Conservation (phyloP, 2,797 vertebrate genomes). For the Pseudotriccus pelzelni region DNA sequence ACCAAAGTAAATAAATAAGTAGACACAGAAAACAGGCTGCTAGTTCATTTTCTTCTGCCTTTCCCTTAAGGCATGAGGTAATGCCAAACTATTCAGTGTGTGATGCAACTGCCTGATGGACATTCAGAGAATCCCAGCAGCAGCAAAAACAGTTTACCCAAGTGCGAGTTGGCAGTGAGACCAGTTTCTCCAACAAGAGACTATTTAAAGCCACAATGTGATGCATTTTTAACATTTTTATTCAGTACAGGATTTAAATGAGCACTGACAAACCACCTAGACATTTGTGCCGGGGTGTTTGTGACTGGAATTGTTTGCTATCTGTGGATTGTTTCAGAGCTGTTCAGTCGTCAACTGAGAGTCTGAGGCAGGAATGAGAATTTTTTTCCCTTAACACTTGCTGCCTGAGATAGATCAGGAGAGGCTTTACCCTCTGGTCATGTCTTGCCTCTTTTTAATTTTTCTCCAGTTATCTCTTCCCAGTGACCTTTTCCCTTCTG, state of each 20-base stretch:
- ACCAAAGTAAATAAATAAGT: conserved; percentile 76
- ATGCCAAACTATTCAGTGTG: conserved; percentile 70
- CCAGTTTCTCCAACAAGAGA: conserved; percentile 50
- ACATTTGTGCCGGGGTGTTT: conserved; percentile 27
- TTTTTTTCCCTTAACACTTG: not conserved
- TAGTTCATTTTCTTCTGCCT: conserved; percentile 67
- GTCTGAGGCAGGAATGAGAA: not conserved
- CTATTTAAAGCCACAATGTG: conserved; percentile 65
- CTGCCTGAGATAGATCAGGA: not conserved
- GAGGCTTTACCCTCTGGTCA: not conserved
- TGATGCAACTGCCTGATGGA: conserved; percentile 60
- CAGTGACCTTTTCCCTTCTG: not conserved
- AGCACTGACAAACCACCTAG: conserved; percentile 61
- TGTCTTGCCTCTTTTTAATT: not conserved
- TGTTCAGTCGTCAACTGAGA: not conserved
- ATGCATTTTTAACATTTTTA: conserved; percentile 73
- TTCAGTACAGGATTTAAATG: conserved; percentile 63
- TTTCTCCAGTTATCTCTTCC: not conserved
- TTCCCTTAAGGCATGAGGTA: conserved; percentile 73
- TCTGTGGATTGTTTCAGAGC: not conserved
- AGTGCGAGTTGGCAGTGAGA: conserved; percentile 23
- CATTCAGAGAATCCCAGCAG: conserved; percentile 61
- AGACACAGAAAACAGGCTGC: conserved; percentile 54
- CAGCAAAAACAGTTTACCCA: conserved; percentile 55
- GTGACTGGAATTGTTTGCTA: conserved; percentile 42